Percentiles rank a stretch among this genome's conserved stretches.
phyloP scores from a whole-genome alignment of 53 echinoderm and acorn worm species.

The Crossaster papposus region DNA sequence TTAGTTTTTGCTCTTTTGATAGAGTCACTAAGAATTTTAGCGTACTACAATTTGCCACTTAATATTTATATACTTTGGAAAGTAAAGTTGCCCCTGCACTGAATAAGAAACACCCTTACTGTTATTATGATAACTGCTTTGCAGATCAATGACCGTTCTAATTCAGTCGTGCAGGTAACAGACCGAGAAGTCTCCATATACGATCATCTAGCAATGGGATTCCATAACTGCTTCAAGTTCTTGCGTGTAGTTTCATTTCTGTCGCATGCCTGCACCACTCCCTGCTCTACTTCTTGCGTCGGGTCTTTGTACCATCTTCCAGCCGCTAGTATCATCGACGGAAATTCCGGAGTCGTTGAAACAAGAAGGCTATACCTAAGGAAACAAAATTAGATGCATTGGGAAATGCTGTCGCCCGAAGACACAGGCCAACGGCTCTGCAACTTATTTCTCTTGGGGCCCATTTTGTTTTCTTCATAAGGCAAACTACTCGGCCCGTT shows the following conservation, averaged over 20 bases:
- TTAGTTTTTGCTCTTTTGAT: too few relatives aligned
- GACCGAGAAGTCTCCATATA: not conserved
- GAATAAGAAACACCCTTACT: not conserved
- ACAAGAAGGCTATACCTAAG: not conserved
- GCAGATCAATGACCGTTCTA: not conserved
- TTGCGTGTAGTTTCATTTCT: not conserved
- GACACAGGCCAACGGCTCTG: not conserved
- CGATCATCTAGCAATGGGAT: not conserved
- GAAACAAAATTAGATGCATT: not conserved
- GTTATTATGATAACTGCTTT: not conserved
- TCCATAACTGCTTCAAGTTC: not conserved
- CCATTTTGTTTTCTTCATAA: conserved; percentile 43
- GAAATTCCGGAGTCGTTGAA: conserved; percentile 18
- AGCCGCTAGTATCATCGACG: not conserved
- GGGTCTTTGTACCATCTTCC: not conserved
- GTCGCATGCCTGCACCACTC: not conserved
- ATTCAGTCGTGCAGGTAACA: not conserved
- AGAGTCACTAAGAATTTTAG: too few relatives aligned
- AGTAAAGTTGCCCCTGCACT: not conserved
- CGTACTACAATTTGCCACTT: not conserved
- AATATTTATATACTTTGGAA: not conserved
- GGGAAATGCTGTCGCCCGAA: conserved; percentile 4
- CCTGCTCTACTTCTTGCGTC: not conserved
- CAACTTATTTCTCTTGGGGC: conserved; percentile 50
- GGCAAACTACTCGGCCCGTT: conserved; percentile 1